Base-by-base conservation (phyloP, 2,888 invertebrate genomes). In the Molorchus minor region DNA sequence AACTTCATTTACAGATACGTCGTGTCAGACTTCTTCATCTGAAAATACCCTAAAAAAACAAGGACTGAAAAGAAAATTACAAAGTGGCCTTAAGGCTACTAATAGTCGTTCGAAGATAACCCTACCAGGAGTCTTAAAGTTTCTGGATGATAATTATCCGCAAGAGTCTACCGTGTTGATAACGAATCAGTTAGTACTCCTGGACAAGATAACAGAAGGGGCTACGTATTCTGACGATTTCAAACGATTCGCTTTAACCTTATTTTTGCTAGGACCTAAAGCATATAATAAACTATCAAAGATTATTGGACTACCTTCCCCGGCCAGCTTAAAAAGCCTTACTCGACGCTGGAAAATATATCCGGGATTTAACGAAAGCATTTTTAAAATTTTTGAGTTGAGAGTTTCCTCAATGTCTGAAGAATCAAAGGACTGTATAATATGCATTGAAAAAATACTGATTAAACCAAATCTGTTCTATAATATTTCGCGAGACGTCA, bases 401-500 rank as follows among this genome's bases (percentile, higher is more conserved):
- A 7, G 35, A 12, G 35, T 35, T 35, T n/a, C 3, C 3, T 12
- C n/a, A 10, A 10, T 35, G 12, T 12, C 7, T 3, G 35, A 35
- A 5, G n/a, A 12, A 12, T 5, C 35, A 12, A 51, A 51, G 20
- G 38, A 51, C 29, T 51, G 51, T 21, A 16, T 51, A 1, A 13
- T 51, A 21, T 40, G 51, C n/a, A 5, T 51, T 13, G 49, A 49
- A 4, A 35, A 49, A 49, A 49, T 49, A n/a, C 35, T 35, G 12
- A 7, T 49, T 8, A 49, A 49, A 35, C 16, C 36, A 3, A 16
- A 49, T 35, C 13, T 49, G 13, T 49, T 35, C 35, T 49, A 49
- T 17, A n/a, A n/a, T n/a, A 49, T 49, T n/a, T 15, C 13, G n/a
- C 30, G 16, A 19, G 49, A 49, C 7, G 16, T 17, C 30, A 49